Percentiles rank a stretch among this genome's conserved stretches.
phyloP scores from a whole-genome alignment of 1,140 invertebrate species.

The Macrostomum lignano region DNA sequence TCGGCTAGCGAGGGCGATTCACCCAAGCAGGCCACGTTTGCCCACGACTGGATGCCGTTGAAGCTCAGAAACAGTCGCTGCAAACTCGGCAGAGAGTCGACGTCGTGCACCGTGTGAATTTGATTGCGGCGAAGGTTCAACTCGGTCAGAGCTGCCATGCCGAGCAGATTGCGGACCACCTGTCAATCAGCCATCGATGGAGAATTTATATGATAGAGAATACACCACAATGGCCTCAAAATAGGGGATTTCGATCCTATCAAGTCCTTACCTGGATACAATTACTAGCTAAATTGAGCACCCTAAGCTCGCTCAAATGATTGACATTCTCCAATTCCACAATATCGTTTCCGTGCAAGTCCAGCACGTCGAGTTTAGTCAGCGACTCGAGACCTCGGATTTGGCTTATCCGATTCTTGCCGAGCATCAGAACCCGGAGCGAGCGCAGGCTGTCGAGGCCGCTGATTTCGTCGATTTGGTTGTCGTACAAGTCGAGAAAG shows the following conservation, averaged over 20 bases:
- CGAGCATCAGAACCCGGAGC: constrained; percentile 20
- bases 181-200: too few relatives aligned
- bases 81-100: constrained; percentile 47
- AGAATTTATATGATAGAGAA: too few relatives aligned
- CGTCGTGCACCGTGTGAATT: constrained; percentile 45
- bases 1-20: too few relatives aligned
- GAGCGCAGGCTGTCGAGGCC: constrained; percentile 36
- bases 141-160: constrained; percentile 46
- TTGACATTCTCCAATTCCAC: constrained; percentile 44
- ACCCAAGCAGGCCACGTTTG: too few relatives aligned
- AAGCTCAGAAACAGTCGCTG: constrained; percentile 53
- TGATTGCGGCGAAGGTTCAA: constrained; percentile 57
- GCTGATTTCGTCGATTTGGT: constrained; percentile 54
- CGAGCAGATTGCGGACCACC: constrained; percentile 48
- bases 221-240: too few relatives aligned
- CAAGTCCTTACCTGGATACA: too few relatives aligned
- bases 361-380: constrained; percentile 49
- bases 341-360: constrained; percentile 75
- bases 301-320: constrained; percentile 34
- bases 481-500: constrained; percentile 69
- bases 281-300: constrained; percentile 65
- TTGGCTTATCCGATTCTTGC: constrained; percentile 50
- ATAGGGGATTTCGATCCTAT: too few relatives aligned
- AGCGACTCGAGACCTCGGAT: constrained; percentile 21
- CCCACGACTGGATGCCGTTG: too few relatives aligned